These are phyloP conservation scores for Tanaodytes sp. DNA, from an alignment of 2,888 invertebrate species.

Conservation along the genomic window DNA sequence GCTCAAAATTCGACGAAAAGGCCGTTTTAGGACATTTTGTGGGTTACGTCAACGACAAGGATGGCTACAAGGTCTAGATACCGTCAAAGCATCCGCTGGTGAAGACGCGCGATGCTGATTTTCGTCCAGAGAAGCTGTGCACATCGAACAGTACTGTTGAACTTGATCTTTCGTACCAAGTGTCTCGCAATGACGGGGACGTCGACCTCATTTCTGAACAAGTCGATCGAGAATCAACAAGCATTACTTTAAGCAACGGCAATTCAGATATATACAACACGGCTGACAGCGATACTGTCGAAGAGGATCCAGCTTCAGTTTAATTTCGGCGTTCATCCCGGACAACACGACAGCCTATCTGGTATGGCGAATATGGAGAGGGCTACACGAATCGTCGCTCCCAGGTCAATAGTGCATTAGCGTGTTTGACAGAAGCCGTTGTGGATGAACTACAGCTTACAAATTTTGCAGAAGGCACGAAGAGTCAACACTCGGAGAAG, in stretches of 20 bases:
- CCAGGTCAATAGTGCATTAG: conserved; percentile 25
- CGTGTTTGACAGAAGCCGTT: conserved; percentile 28
- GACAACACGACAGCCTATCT: too few relatives aligned
- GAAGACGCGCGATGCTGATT: conserved; percentile 30
- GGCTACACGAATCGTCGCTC: conserved; percentile 13
- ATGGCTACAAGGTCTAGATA: conserved; percentile 26
- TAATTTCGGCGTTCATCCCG: too few relatives aligned
- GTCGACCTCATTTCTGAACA: too few relatives aligned
- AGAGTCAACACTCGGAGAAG: conserved; percentile 19
- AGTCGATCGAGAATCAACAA: too few relatives aligned
- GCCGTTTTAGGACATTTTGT: conserved; percentile 13
- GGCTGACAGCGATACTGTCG: too few relatives aligned
- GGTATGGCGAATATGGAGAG: too few relatives aligned
- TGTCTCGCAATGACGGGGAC: too few relatives aligned
- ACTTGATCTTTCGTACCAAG: too few relatives aligned
- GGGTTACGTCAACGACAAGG: conserved; percentile 23
- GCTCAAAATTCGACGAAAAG: conserved; percentile 25
- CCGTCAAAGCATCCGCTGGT: conserved; percentile 28
- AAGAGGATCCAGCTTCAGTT: too few relatives aligned
- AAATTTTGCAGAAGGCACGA: conserved; percentile 34
- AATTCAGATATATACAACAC: too few relatives aligned
- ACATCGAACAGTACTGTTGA: conserved; percentile 14
- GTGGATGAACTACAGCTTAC: conserved; percentile 27
- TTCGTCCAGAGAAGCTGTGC: conserved; percentile 34
- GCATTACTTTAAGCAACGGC: too few relatives aligned